These are phyloP conservation scores for Anas bernieri DNA, from an alignment of 2,797 vertebrate genomes.

Conservation along the genomic window DNA sequence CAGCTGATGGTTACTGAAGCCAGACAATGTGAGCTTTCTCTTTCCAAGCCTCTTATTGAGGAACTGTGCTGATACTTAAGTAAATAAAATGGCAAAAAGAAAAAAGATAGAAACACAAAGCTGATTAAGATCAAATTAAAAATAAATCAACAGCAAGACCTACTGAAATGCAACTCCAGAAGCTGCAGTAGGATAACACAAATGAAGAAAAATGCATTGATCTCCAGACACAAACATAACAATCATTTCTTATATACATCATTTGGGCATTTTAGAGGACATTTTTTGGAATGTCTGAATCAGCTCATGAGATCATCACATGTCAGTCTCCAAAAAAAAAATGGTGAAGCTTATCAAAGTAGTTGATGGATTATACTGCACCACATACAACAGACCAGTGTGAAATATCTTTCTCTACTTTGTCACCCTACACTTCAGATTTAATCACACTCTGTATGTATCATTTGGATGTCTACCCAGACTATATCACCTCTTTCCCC, in stretches of 20 bases:
- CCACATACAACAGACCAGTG: conserved; percentile 58
- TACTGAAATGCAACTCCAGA: conserved; percentile 55
- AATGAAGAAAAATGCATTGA: conserved; percentile 63
- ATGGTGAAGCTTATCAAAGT: conserved; percentile 43
- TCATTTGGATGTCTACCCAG: background rate
- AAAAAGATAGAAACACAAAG: conserved; percentile 72
- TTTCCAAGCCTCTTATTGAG: conserved; percentile 77
- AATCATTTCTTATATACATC: conserved; percentile 49
- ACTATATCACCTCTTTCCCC: background rate
- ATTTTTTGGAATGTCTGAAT: conserved; percentile 67
- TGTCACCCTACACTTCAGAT: conserved; percentile 38
- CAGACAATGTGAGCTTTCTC: conserved; percentile 76
- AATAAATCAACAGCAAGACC: conserved; percentile 67
- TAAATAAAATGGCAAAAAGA: conserved; percentile 76
- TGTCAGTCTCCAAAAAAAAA: conserved; percentile 51
- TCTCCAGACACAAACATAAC: conserved; percentile 57
- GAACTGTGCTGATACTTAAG: conserved; percentile 78
- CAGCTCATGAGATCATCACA: conserved; percentile 62
- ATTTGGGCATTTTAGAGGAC: conserved; percentile 55
- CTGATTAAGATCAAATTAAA: conserved; percentile 76
- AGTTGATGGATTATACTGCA: conserved; percentile 65
- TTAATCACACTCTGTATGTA: background rate
- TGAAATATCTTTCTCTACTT: conserved; percentile 64
- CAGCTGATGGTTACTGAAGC: conserved; percentile 76
- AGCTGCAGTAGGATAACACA: conserved; percentile 13